Percentiles rank a stretch among this genome's conserved stretches.
These are phyloP conservation scores for Acromyrmex heyeri DNA, from an alignment of 1,140 invertebrate species.

Conservation along the genomic window DNA sequence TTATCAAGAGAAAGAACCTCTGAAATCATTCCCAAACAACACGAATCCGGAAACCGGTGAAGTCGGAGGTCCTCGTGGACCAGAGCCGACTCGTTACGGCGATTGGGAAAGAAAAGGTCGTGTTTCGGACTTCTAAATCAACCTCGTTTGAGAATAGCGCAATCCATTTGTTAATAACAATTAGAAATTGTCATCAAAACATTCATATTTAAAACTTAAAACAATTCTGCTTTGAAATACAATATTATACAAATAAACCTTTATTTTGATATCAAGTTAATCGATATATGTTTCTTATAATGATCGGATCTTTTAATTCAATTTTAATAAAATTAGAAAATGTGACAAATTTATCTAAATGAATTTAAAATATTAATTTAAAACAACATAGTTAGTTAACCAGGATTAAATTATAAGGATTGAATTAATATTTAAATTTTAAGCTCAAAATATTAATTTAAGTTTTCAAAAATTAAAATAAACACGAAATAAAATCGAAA, in stretches of 20 bases:
- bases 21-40: constrained; percentile 94
- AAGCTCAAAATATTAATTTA: background rate
- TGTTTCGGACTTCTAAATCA: constrained; percentile 96
- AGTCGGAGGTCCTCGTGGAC: constrained; percentile 97
- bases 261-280: background rate
- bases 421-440: background rate
- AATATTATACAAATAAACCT: background rate
- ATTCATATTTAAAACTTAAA: background rate
- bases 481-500: background rate
- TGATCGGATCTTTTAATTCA: background rate
- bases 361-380: no score
- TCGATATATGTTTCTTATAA: background rate
- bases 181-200: background rate
- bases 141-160: no score
- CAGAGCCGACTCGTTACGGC: constrained; percentile 99
- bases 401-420: background rate
- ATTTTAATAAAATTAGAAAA: background rate
- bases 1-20: constrained; percentile 94
- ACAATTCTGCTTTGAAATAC: background rate
- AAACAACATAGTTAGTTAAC: background rate
- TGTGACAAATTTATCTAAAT: background rate
- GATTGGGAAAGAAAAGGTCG: constrained; percentile 99
- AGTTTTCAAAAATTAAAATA: background rate
- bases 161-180: constrained; percentile 6
- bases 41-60: constrained; percentile 98